Base-by-base conservation (phyloP, 1,140 invertebrate species). In the Euwallacea fornicatus region DNA sequence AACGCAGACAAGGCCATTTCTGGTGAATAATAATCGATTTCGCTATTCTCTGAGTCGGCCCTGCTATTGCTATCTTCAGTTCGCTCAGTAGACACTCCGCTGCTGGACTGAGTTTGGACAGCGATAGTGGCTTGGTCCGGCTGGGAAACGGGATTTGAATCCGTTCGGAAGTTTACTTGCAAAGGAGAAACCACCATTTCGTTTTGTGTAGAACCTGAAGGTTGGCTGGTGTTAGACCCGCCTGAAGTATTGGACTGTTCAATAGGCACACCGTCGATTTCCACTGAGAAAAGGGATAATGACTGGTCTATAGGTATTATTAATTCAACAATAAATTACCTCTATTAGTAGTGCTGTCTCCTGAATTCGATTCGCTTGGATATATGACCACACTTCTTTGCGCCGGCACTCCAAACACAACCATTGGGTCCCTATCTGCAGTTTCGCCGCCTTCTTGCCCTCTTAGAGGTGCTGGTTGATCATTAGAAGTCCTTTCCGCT, bases 191-290 rank as follows among this genome's bases (percentile, higher is more conserved):
- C 43, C 13, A 72, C 67, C 44, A 72, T 66, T 43, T 70, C 74
- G 54, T 61, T 66, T 13, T 72, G 74, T 13, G 50, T 64, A 33
- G 21, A 33, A 33, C 46, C n/a, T 66, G 69, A 7, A 59, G 53
- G 1, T 7, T 55, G 50, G 43, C 55, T 43, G 50, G 11, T 66
- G 54, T 73, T 73, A 6, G 58, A 15, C 2, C 56, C 61, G 15
- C 65, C 67, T 66, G 74, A 75, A 61, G 61, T 53, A 46, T 56
- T 50, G 13, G 46, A 50, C 9, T 10, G 46, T 50, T 74, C 73
- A 11, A 73, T 21, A 42, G 71, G 71, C 7, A 75, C 64, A 44
- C 71, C 74, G 41, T 75, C 71, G 42, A 74, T 72, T 42, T 74
- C 70, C 72, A 66, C 55, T 56, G n/a, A 56, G 11, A 53, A 56